Evolutionary conservation across 2,888 invertebrate genomes (phyloP), one percentile per base, ranked within the genome.

Genomic region (Leptinotarsa rubiginosa): DNA sequence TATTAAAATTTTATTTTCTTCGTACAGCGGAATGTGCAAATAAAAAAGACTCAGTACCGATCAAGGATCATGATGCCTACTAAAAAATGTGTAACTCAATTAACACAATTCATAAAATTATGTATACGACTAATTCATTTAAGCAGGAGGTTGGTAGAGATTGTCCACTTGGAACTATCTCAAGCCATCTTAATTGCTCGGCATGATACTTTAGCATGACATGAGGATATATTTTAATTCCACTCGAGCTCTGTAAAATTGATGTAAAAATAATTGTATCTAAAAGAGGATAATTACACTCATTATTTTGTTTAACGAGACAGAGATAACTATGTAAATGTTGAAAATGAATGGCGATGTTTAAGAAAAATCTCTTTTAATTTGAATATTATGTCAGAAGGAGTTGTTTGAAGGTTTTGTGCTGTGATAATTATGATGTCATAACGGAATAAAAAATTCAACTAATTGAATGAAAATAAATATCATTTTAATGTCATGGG

Each of bases 131-230:
- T 80, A 81, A 81, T 81, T 79, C 79, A 73, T 81, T 76, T 82
- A 83, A 77, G 79, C 82, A 81, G 81, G 81, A 80, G 80, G 77
- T 77, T 79, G 73, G 81, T 62, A 82, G 83, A 83, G 82, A 81
- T 81, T 84, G 84, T 84, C 85, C 86, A 85, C 82, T 85, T 83
- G 86, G 87, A 87, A 87, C 87, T 86, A 87, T 87, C 87, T 85
- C 81, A 84, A 83, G 83, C 84, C 83, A 87, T 86, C 86, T 86
- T 86, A 87, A 86, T 86, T 85, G 84, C 81, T 74, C 75, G 74
- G 80, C 83, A 83, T 83, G 84, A 84, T 85, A 84, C 82, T 82
- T 82, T 82, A 83, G 82, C 83, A 83, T 82, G 83, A 83, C 84
- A 83, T 79, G 80, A 82, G 79, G 81, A 83, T 83, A 85, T 83